Evolutionary conservation across 2,888 invertebrate genomes (phyloP).

Genomic region (Lepeophtheirus nordmannii): DNA sequence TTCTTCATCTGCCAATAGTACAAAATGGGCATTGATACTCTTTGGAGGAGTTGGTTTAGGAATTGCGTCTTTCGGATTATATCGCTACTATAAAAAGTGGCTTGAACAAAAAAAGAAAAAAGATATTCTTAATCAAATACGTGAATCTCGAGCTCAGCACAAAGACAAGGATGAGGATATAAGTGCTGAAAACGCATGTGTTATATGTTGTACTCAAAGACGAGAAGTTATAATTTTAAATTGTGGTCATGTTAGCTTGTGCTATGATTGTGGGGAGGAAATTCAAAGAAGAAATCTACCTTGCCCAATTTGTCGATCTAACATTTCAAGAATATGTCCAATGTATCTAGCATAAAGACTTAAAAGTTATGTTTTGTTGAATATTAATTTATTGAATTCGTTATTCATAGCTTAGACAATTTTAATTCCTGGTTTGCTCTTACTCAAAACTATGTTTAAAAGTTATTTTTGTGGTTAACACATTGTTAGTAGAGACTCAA

Average conservation of each 20-base stretch:
- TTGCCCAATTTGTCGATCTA: neutral
- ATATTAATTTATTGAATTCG: too few relatives aligned
- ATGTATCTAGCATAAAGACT: neutral
- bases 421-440: too few relatives aligned
- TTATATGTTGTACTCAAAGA: neutral
- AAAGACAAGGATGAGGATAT: neutral
- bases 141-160: neutral
- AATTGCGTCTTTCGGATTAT: neutral
- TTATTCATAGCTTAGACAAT: too few relatives aligned
- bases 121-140: neutral
- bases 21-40: neutral
- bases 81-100: neutral
- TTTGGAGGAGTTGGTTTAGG: neutral
- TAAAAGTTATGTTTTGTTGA: neutral
- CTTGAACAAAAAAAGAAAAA: neutral
- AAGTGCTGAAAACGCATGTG: neutral
- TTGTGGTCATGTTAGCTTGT: neutral
- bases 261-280: neutral
- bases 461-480: too few relatives aligned
- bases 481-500: too few relatives aligned
- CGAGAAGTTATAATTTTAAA: slow-evolving; percentile 2
- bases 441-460: too few relatives aligned
- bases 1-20: neutral
- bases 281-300: neutral
- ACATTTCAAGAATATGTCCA: neutral